phyloP scores from a whole-genome alignment of 2,113 vertebrate genomes.

The Tetrax tetrax region DNA sequence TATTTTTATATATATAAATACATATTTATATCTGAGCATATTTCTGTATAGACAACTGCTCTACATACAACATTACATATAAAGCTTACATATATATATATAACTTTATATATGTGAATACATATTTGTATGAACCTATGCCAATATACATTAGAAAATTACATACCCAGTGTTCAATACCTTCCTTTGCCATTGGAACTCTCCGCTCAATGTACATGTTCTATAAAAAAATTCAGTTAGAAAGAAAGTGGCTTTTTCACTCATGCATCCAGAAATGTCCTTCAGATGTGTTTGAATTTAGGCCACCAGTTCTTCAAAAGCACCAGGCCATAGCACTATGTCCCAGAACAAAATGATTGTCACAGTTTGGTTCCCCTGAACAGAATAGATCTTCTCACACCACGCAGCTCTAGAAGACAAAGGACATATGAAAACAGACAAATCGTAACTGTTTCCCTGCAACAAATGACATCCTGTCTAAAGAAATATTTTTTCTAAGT shows the following conservation, averaged over 20 bases:
- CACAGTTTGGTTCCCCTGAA: conserved; percentile 18
- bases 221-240: not conserved
- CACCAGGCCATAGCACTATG: not conserved
- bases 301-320: conserved; percentile 14
- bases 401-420: not conserved
- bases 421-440: not conserved
- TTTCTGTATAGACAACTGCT: not conserved
- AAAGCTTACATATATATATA: not conserved
- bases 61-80: not conserved
- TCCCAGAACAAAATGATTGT: conserved; percentile 15
- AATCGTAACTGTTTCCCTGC: not conserved
- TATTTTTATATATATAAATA: not conserved
- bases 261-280: not conserved
- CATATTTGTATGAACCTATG: not conserved
- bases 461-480: not conserved
- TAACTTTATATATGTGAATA: not conserved
- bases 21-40: not conserved
- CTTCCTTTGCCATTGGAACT: not conserved
- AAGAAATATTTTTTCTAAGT: not conserved
- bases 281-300: not conserved
- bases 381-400: not conserved
- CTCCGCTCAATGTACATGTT: not conserved
- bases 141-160: not conserved
- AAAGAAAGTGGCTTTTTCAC: not conserved
- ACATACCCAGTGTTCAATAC: not conserved